These are phyloP conservation scores for Trichopria drosophilae DNA, from an alignment of 2,888 invertebrate genomes.

Conservation along the genomic window DNA sequence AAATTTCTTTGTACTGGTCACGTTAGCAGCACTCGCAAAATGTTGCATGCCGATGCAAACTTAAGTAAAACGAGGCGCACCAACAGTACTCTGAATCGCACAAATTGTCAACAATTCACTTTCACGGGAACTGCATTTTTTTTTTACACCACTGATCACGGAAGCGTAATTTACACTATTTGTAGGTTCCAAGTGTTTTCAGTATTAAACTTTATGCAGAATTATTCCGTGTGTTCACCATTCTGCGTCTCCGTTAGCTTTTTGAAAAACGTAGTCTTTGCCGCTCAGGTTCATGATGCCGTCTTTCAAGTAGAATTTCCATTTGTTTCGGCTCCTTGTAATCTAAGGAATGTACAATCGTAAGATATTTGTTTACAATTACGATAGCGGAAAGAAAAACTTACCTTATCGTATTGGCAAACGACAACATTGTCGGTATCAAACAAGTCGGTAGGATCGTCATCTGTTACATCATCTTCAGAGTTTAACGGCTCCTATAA, in stretches of 20 bases:
- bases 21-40: too few relatives aligned
- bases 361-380: too few relatives aligned
- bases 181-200: too few relatives aligned
- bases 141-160: slow-evolving; percentile 13
- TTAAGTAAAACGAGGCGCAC: too few relatives aligned
- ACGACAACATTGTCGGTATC: slow-evolving; percentile 99
- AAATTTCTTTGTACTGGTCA: too few relatives aligned
- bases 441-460: slow-evolving; percentile 91
- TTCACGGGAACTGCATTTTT: slow-evolving; percentile 2
- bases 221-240: slow-evolving; percentile 82
- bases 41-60: too few relatives aligned
- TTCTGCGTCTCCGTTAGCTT: slow-evolving; percentile 98
- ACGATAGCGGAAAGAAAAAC: too few relatives aligned
- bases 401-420: slow-evolving; percentile 98
- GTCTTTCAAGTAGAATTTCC: slow-evolving; percentile 99
- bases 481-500: slow-evolving; percentile 89
- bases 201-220: too few relatives aligned
- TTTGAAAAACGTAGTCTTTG: slow-evolving; percentile 98
- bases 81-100: too few relatives aligned
- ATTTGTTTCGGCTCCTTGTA: slow-evolving; percentile 95
- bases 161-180: too few relatives aligned
- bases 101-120: too few relatives aligned
- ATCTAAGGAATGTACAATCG: slow-evolving; percentile 66
- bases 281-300: slow-evolving; percentile 99
- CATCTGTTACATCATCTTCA: slow-evolving; percentile 96